These are phyloP conservation scores for Dasysyrphus albostriatus DNA, from an alignment of 2,888 invertebrate species.

Conservation along the genomic window DNA sequence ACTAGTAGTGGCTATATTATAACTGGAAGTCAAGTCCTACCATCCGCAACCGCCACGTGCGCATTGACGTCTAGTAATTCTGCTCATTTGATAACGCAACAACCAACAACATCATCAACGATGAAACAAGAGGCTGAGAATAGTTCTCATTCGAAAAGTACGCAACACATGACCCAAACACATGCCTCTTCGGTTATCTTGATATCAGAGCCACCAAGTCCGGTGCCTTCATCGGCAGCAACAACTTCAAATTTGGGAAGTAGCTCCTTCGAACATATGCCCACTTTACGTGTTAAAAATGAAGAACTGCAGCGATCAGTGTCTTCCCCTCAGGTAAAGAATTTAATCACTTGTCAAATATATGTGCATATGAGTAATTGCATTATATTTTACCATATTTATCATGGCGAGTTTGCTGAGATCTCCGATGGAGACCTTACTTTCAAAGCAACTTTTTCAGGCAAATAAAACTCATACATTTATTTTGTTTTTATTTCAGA, in stretches of 20 bases:
- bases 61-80: conserved; percentile 67
- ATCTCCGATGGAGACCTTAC: too few species aligned
- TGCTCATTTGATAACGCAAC: conserved; percentile 78
- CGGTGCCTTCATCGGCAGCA: conserved; percentile 37
- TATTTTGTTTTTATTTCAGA: conserved; percentile 79
- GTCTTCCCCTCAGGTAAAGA: conserved; percentile 86
- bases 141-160: conserved; percentile 48
- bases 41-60: conserved; percentile 20
- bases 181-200: conserved; percentile 78
- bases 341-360: conserved; percentile 30
- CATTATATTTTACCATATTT: neutral
- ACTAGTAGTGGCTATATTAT: conserved; percentile 58
- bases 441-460: too few species aligned
- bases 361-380: neutral
- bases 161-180: conserved; percentile 42
- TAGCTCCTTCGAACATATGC: conserved; percentile 82
- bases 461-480: neutral
- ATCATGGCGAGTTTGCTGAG: too few species aligned
- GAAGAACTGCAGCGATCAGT: conserved; percentile 87
- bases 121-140: conserved; percentile 66
- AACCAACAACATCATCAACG: conserved; percentile 32
- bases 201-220: conserved; percentile 76
- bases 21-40: conserved; percentile 38
- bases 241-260: conserved; percentile 78
- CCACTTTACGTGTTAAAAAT: conserved; percentile 85